Percentiles rank a stretch among this genome's conserved stretches.
Conservation (phyloP, 2,113 vertebrate species). For the Pteropus alecto region DNA sequence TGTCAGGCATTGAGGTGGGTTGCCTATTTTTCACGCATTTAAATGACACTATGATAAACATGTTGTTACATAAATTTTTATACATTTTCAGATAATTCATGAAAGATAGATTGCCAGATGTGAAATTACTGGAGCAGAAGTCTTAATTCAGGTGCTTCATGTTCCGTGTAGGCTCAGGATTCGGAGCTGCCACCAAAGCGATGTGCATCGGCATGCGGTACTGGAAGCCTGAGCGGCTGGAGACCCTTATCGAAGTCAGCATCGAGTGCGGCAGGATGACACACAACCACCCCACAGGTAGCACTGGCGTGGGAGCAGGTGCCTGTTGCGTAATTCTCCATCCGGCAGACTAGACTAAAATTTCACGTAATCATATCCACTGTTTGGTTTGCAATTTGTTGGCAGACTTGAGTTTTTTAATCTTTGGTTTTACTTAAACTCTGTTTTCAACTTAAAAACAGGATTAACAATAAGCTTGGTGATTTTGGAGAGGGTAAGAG, state of each 20-base stretch:
- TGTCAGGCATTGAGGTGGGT: no score
- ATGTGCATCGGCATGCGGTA: slow-evolving; percentile 98
- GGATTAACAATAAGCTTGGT: fast-evolving
- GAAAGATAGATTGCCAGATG: background rate
- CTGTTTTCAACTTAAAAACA: background rate
- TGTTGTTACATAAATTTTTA: background rate
- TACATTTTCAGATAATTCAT: fast-evolving
- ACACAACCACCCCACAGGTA: slow-evolving; percentile 98
- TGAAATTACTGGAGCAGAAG: fast-evolving
- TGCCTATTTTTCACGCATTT: background rate
- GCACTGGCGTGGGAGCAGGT: fast-evolving
- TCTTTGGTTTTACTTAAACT: background rate
- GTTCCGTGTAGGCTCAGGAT: slow-evolving; percentile 89
- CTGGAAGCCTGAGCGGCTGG: slow-evolving; percentile 92
- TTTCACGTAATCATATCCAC: fast-evolving
- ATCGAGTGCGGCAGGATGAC: slow-evolving; percentile 96
- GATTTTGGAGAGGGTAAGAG: background rate
- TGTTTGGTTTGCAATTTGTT: background rate
- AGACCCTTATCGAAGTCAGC: slow-evolving; percentile 95
- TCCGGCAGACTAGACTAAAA: background rate
- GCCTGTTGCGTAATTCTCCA: background rate
- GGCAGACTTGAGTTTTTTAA: background rate
- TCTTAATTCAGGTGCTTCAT: fast-evolving
- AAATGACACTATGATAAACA: background rate
- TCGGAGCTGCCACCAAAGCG: slow-evolving; percentile 95